phyloP scores from a whole-genome alignment of 2,797 vertebrate genomes.

The Numenius phaeopus region DNA sequence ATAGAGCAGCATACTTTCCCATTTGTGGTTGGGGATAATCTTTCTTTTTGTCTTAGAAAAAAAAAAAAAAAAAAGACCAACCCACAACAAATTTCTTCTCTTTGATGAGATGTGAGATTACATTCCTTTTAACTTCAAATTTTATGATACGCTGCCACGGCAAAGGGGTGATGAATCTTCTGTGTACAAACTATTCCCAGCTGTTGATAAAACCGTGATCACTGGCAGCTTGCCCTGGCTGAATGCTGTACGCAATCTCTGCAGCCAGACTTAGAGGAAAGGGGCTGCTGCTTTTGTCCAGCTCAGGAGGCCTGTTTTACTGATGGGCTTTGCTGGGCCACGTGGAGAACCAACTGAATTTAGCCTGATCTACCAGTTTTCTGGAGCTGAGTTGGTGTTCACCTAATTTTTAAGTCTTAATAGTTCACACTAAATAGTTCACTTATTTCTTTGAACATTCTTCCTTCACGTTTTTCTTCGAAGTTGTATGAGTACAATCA shows the following conservation, averaged over 20 bases:
- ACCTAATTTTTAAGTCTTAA: not conserved
- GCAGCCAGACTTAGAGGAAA: not conserved
- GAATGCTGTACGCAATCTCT: not conserved
- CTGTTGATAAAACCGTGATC: slow-evolving; percentile 5
- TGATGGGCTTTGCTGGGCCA: not conserved
- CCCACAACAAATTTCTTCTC: slow-evolving; percentile 33
- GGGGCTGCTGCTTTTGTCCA: not conserved
- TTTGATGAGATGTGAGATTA: slow-evolving; percentile 59
- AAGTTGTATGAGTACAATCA: not conserved
- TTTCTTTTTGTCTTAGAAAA: not conserved
- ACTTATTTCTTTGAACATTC: not conserved
- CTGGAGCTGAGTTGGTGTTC: not conserved
- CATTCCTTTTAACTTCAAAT: slow-evolving; percentile 50
- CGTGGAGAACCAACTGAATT: not conserved
- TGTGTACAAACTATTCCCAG: slow-evolving; percentile 34
- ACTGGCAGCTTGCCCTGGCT: not conserved
- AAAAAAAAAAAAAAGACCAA: not conserved
- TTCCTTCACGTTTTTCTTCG: not conserved
- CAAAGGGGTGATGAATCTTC: slow-evolving; percentile 46
- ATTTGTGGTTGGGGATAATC: not conserved
- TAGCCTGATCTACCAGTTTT: not conserved
- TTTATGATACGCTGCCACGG: not conserved
- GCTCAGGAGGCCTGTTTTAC: not conserved
- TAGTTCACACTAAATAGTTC: not conserved
- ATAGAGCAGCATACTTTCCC: not conserved